phyloP scores from a whole-genome alignment of 30 jellyfish, hydroid and myxozoan species.

The Sanderia malayensis region DNA sequence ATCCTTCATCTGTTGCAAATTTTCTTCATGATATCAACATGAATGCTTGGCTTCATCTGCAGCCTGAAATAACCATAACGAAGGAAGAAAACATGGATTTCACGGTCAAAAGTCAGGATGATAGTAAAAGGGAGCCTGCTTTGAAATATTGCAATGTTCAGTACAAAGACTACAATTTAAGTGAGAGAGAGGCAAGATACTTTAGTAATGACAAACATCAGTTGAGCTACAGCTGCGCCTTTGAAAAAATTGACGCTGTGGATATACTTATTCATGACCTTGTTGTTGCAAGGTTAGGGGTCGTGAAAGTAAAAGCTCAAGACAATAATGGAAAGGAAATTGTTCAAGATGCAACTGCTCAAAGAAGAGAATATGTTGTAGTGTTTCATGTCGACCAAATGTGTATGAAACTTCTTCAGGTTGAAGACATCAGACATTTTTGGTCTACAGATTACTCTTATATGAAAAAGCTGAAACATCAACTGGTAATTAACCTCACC shows the following conservation, averaged over 20 bases:
- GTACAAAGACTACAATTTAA: slow-evolving; percentile 12
- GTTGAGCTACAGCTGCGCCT: background rate
- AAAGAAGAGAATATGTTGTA: background rate
- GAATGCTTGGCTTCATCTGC: slow-evolving; percentile 20
- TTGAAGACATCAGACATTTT: slow-evolving; percentile 28
- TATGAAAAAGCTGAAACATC: slow-evolving; percentile 5
- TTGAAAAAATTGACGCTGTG: background rate
- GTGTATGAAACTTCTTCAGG: slow-evolving; percentile 28
- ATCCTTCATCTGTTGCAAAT: slow-evolving; percentile 13
- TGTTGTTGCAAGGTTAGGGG: slow-evolving; percentile 24
- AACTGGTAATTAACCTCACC: slow-evolving; percentile 21
- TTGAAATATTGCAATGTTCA: slow-evolving; percentile 12
- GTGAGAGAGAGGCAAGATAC: slow-evolving; percentile 24
- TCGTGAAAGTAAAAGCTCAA: background rate
- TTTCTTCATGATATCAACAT: slow-evolving; percentile 24
- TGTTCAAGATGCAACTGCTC: too few species aligned
- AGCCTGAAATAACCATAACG: slow-evolving; percentile 47
- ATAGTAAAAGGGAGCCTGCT: background rate
- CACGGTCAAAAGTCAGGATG: background rate
- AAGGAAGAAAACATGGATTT: slow-evolving; percentile 9
- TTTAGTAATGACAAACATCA: slow-evolving; percentile 16
- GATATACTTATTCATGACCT: slow-evolving; percentile 16
- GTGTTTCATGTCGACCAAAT: slow-evolving; percentile 32
- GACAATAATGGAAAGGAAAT: background rate
- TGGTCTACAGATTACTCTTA: slow-evolving; percentile 25